Evolutionary conservation across 1,140 invertebrate genomes (phyloP).

Genomic region (Trigoniulus corallinus): DNA sequence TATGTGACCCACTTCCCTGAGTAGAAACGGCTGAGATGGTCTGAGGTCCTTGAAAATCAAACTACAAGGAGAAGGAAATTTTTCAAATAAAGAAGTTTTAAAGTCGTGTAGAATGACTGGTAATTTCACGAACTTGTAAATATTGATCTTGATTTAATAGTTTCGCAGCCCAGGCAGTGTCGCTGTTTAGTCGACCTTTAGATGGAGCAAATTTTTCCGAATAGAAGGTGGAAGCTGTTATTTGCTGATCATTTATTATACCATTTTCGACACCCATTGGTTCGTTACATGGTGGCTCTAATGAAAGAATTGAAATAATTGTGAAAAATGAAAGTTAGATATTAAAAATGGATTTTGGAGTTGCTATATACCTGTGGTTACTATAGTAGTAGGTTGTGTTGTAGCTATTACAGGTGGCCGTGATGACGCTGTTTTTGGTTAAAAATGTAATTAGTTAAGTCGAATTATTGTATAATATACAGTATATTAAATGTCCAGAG

Average conservation of each 20-base stretch:
- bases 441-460: too few relatives aligned
- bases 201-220: conserved; percentile 20
- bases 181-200: conserved; percentile 14
- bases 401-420: too few relatives aligned
- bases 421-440: too few relatives aligned
- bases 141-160: conserved; percentile 17
- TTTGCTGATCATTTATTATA: conserved; percentile 34
- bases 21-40: conserved; percentile 62
- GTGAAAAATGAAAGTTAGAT: not conserved
- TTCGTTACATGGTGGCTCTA: conserved; percentile 33
- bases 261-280: conserved; percentile 44
- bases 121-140: conserved; percentile 12
- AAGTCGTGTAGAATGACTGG: too few relatives aligned
- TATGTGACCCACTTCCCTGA: conserved; percentile 17
- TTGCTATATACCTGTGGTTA: too few relatives aligned
- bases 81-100: too few relatives aligned
- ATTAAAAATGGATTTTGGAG: too few relatives aligned
- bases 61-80: conserved; percentile 26
- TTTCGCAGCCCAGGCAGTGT: conserved; percentile 16
- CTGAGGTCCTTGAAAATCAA: conserved; percentile 54
- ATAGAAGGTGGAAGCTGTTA: conserved; percentile 32
- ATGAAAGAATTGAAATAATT: not conserved
- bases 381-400: too few relatives aligned
- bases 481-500: too few relatives aligned
- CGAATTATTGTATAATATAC: too few relatives aligned